Conservation (phyloP, 2,113 vertebrate genomes). For the Lagopus muta region DNA sequence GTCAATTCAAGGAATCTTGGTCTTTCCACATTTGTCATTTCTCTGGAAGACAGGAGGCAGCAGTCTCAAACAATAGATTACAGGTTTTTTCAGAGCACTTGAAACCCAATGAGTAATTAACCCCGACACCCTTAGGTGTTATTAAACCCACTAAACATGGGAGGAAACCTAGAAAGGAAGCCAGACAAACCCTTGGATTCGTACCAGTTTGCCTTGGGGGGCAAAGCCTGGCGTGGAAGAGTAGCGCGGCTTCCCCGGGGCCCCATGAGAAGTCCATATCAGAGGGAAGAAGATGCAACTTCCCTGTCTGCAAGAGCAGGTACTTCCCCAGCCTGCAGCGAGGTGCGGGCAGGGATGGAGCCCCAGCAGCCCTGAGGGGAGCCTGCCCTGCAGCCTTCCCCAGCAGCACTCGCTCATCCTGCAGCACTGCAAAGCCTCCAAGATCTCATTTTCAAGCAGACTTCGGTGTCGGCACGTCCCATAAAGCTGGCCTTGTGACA, state of each 20-base stretch:
- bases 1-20: neutral
- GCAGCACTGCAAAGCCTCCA: neutral
- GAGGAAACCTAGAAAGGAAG: slow-evolving; percentile 49
- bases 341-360: neutral
- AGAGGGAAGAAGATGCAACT: slow-evolving; percentile 5
- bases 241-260: fast-evolving
- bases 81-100: neutral
- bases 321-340: neutral
- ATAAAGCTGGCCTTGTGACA: neutral
- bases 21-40: neutral
- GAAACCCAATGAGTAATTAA: slow-evolving; percentile 35
- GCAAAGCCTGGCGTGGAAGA: slow-evolving; percentile 21
- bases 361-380: neutral
- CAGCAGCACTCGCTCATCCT: neutral
- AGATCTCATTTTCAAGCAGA: neutral
- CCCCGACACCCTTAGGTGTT: slow-evolving; percentile 57
- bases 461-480: neutral
- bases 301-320: slow-evolving; percentile 50
- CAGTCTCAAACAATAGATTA: neutral
- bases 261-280: neutral
- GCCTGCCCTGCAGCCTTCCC: neutral
- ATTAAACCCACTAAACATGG: slow-evolving; percentile 52
- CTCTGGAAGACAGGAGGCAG: neutral
- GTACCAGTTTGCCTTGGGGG: neutral
- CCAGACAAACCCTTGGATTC: slow-evolving; percentile 37